Percentiles rank a stretch among this genome's conserved stretches.
Conservation (phyloP, 2,113 vertebrate species). For the Corydoras maculifer region DNA sequence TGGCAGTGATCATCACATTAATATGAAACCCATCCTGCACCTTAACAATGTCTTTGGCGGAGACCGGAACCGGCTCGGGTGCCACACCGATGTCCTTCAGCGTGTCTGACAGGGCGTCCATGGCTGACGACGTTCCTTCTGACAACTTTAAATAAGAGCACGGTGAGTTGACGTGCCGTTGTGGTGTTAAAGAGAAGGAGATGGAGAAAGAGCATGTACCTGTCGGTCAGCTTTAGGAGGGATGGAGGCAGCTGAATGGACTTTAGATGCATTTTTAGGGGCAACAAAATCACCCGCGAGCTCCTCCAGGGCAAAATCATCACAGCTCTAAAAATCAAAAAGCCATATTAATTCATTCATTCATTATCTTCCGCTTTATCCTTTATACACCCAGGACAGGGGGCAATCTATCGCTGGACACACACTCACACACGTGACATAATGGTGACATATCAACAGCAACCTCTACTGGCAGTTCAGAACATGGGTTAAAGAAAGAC, state of each 20-base stretch:
- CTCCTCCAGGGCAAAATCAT: conserved; percentile 48
- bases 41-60: conserved; percentile 54
- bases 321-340: conserved; percentile 39
- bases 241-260: conserved; percentile 45
- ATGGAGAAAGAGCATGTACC: conserved; percentile 34
- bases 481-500: no score
- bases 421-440: no score
- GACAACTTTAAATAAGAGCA: conserved; percentile 41
- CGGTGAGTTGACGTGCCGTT: not conserved
- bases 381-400: no score
- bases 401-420: no score
- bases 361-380: no score
- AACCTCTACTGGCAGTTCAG: no score
- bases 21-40: conserved; percentile 33
- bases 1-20: no score
- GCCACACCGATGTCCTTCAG: conserved; percentile 50
- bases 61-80: conserved; percentile 48
- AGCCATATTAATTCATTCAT: no score
- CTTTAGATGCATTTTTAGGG: conserved; percentile 47
- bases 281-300: conserved; percentile 54
- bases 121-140: conserved; percentile 43
- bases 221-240: conserved; percentile 36
- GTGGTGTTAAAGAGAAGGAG: not conserved
- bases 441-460: no score
- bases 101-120: conserved; percentile 64